Evolutionary conservation across 2,888 invertebrate genomes (phyloP), one percentile per base, ranked within the genome.

Genomic region (Parnassius orleans): DNA sequence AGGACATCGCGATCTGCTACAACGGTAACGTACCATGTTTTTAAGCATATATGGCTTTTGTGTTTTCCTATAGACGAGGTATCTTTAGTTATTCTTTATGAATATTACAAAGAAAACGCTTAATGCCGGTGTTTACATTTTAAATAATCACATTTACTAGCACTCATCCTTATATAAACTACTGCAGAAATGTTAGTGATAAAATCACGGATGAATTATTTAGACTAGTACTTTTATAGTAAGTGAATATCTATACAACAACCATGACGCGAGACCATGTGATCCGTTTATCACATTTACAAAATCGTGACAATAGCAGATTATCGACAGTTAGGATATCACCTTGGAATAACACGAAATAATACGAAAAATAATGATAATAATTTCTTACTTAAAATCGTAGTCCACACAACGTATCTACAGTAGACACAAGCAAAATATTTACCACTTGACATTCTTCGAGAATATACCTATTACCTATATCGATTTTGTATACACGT

Each of bases 1-100:
- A 80, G 91, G 62, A 80, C 86, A 14, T 91, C 91, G 12, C 82
- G 91, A 63, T 91, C 91, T 61, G 91, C 91, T 14, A 87, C 90
- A 59, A 69, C 91, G 75, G 91, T 91, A 81, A 70, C 33, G 53
- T 55, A 63, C 15, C 19, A 5, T 9, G 10, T 14, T 43, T 19
- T 19, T 52, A 19, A 19, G 19, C 11, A 2, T 52, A 33, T 33
- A 33, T 7, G 33, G 33, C 33, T 33, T 33, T 33, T 33, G 5
- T 33, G 7, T 33, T 33, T 33, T 33, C 33, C 33, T 33, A 33
- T 33, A 33, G 5, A 24, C 24, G 3, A 33, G 33, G 7, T 33
- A 33, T 33, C 1, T 24, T 24, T 3, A 24, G 33, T 33, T 33
- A 7, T 3, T 33, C 5, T 33, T 33, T 33, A 33, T 33, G 5